Base-by-base conservation (phyloP, 2,888 invertebrate species). In the Melanotus villosus region DNA sequence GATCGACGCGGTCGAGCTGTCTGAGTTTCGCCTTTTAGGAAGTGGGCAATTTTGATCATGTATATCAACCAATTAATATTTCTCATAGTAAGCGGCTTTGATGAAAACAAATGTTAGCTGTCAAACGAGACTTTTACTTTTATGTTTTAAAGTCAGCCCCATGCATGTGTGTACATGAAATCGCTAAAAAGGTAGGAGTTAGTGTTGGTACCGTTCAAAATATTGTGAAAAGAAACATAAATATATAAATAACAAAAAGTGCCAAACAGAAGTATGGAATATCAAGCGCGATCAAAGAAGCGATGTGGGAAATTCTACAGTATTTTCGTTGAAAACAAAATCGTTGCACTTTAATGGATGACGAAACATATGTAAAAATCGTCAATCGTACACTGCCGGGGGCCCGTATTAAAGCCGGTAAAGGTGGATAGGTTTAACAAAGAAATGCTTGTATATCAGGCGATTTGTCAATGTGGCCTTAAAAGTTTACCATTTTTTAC, bases 401-500 rank as follows among this genome's bases (percentile, higher is more conserved):
- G 9, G 4, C 19, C 10, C 45, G 19, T 12, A 14, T 14, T 52
- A n/a, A 54, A 30, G 16, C 10, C 14, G 14, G 12, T 54, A 0
- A 14, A 58, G 6, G 26, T 23, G 4, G 43, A 58, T 14, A 58
- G 41, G 16, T 58, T 38, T 21, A 14, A 6, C 0, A 58, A 58
- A 58, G 21, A 43, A 23, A 10, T 58, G 2, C 36, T 38, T n/a
- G 41, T 57, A 38, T 57, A 38, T 36, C 57, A 57, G 38, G 41
- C 21, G 36, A 58, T 43, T 26, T 43, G 58, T 58, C 43, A 21
- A 6, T 26, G 14, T 14, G 23, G 58, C 0, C 23, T 58, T 23
- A 58, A 58, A 43, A 36, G 26, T 26, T 41, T 18, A 43, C 12
- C 19, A 41, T 58, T 23, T 26, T 23, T 23, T 58, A 21, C 43